A percentile compares a stretch with the other conserved stretches of the same genome.
Evolutionary conservation across 2,888 invertebrate species (phyloP).

Genomic region (Aromia moschata): DNA sequence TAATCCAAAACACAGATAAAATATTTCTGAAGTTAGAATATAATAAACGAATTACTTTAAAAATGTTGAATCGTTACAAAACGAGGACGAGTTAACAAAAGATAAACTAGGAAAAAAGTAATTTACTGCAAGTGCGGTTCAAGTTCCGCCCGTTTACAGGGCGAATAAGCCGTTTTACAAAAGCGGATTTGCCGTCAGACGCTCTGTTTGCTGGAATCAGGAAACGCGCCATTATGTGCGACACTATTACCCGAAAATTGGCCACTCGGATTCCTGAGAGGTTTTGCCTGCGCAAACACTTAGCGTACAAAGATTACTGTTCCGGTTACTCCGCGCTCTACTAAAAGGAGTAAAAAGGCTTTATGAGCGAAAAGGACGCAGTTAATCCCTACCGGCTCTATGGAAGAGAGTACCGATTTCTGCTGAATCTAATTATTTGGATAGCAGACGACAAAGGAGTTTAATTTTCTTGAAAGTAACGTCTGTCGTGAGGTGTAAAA

Average conservation of each 20-base stretch:
- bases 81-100: too few relatives aligned
- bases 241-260: slow-evolving; percentile 1
- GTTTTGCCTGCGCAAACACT: slow-evolving; percentile 20
- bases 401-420: background rate
- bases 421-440: background rate
- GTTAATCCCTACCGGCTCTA: background rate
- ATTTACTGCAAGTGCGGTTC: too few relatives aligned
- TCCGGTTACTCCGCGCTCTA: background rate
- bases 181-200: too few relatives aligned
- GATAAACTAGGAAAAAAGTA: too few relatives aligned
- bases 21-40: too few relatives aligned
- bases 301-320: slow-evolving; percentile 13
- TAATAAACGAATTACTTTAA: too few relatives aligned
- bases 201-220: background rate
- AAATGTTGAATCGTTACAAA: too few relatives aligned
- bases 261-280: slow-evolving; percentile 6
- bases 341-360: background rate
- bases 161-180: too few relatives aligned
- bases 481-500: background rate
- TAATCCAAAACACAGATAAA: too few relatives aligned
- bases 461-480: too few relatives aligned
- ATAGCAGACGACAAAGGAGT: too few relatives aligned
- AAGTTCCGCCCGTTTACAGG: too few relatives aligned
- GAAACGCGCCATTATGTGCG: background rate
- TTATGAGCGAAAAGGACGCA: background rate